Conservation (phyloP, 2,797 vertebrate genomes). For the Kryptolebias ocellatus region DNA sequence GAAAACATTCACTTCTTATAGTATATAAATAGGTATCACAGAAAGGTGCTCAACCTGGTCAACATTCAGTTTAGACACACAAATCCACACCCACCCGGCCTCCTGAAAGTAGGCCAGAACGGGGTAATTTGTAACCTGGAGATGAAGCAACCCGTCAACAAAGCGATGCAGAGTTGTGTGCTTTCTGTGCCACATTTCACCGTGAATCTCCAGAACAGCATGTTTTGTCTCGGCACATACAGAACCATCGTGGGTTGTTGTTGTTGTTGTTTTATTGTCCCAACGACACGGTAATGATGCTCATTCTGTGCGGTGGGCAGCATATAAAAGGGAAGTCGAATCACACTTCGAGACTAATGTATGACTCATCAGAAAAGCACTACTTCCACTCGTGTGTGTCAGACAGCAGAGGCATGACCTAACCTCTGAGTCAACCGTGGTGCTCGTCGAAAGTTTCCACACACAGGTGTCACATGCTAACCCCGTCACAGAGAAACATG, state of each 20-base stretch:
- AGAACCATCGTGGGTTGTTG: not conserved
- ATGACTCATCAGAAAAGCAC: conserved; percentile 54
- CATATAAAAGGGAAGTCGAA: conserved; percentile 39
- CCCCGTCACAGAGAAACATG: conserved; percentile 1
- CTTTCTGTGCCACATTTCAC: not conserved
- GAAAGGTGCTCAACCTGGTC: not conserved
- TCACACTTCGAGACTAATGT: conserved; percentile 26
- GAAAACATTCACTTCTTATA: not conserved
- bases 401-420: conserved; percentile 10
- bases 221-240: not conserved
- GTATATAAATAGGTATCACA: not conserved
- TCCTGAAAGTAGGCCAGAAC: conserved; percentile 49
- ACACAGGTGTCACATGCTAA: conserved; percentile 24
- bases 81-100: conserved; percentile 17
- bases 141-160: conserved; percentile 47
- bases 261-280: not conserved
- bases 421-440: not conserved
- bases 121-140: conserved; percentile 56
- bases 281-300: not conserved
- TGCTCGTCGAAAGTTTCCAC: conserved; percentile 30
- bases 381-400: conserved; percentile 37
- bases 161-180: not conserved
- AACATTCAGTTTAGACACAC: conserved; percentile 17
- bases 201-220: not conserved
- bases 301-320: not conserved